Evolutionary conservation across 2,797 vertebrate genomes (phyloP), one percentile per base, ranked within the genome.

Genomic region (Chelidonichthys spinosus): DNA sequence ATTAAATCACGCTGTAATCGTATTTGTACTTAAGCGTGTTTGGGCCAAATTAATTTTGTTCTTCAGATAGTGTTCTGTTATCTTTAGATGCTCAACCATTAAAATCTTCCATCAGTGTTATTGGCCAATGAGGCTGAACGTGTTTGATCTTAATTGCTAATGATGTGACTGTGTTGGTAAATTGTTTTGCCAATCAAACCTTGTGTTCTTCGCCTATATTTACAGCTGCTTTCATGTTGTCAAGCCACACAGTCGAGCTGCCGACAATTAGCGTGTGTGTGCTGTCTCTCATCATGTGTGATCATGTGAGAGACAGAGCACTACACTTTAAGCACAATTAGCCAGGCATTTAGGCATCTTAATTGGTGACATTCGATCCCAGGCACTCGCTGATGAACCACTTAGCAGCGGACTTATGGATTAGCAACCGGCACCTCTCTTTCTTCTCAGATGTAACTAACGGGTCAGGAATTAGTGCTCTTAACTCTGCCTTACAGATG

Each of bases 321-420:
- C 83, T 79, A 84, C 91, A 93, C 92, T 91, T 92, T 85, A 87
- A 94, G 93, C 93, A 87, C 93, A 95, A 95, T 95, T 96, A 95
- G 93, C 91, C 88, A 81, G 89, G 88, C 93, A 90, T 94, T 95
- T 93, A 94, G 91, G 90, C 90, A 61, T 95, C 95, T 94, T 95
- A 95, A 95, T 95, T 95, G 93, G 93, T 78, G 91, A 90, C 90
- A 93, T 95, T 95, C 93, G 92, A 95, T 95, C 93, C 81, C 39
- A 69, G 83, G 82, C 86, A 78, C 89, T 92, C 55, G 79, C 90
- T 92, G 93, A 92, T 90, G 91, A 94, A 92, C 93, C 90, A 94
- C 90, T 94, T 92, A 93, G 91, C 79, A 75, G 87, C 84, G 92
- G 93, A 92, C 82, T 78, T 95, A 95, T 95, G 92, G 95, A 96